Evolutionary conservation across 2,797 vertebrate species (phyloP).

Genomic region (Sebastes itinus): DNA sequence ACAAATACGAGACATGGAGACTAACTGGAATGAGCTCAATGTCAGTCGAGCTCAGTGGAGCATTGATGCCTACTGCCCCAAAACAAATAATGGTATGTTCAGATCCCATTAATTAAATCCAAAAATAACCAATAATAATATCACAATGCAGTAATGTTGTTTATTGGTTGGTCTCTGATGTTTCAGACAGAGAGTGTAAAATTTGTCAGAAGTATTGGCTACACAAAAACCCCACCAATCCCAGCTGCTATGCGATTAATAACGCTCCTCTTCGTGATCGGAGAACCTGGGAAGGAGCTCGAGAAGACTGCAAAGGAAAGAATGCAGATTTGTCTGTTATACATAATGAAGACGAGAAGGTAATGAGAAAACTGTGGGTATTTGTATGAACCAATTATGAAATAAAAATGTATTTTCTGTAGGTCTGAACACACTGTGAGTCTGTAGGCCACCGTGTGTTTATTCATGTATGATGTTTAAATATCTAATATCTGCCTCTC

Average conservation of each 20-base stretch:
- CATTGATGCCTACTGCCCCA: slow-evolving; percentile 48
- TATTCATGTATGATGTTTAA: not conserved
- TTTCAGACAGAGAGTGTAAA: slow-evolving; percentile 42
- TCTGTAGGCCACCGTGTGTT: accelerated
- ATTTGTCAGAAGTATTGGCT: no score
- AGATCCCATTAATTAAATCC: not conserved
- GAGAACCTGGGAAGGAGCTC: slow-evolving; percentile 52
- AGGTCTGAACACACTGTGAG: not conserved
- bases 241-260: slow-evolving; percentile 47
- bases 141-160: not conserved
- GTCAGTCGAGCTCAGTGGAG: slow-evolving; percentile 5
- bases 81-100: accelerated
- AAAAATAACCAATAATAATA: not conserved
- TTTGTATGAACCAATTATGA: not conserved
- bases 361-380: not conserved
- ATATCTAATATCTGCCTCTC: not conserved
- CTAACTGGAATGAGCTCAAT: not conserved
- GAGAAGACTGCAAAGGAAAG: slow-evolving; percentile 3
- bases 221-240: no score
- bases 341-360: slow-evolving; percentile 20
- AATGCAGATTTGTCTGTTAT: slow-evolving; percentile 44
- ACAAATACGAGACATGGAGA: not conserved
- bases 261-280: accelerated
- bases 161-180: not conserved
- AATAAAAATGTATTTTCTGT: not conserved